Evolutionary conservation across 2,888 invertebrate species (phyloP).

Genomic region (Labia minor): DNA sequence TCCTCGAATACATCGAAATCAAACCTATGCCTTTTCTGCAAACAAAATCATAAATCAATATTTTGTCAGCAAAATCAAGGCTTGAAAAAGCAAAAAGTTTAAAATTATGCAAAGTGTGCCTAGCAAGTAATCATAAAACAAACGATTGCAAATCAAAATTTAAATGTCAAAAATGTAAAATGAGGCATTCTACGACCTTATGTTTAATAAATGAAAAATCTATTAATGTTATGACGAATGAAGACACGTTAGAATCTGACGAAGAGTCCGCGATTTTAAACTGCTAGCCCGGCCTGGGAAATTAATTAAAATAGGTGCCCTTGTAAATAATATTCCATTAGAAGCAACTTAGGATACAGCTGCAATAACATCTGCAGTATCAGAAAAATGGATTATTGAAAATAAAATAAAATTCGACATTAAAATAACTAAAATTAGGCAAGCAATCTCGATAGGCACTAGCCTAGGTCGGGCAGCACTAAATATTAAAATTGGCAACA

Average conservation of each 20-base stretch:
- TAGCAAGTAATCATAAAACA: background rate
- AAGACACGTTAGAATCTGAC: background rate
- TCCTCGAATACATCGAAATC: too few relatives aligned
- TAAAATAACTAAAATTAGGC: too few relatives aligned
- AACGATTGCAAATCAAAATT: background rate
- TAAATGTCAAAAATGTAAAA: background rate
- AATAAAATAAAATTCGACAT: too few relatives aligned
- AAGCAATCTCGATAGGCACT: too few relatives aligned
- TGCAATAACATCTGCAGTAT: too few relatives aligned
- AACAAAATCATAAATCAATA: background rate
- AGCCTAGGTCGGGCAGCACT: too few relatives aligned
- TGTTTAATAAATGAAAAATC: too few relatives aligned
- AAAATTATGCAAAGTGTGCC: background rate
- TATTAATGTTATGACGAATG: background rate
- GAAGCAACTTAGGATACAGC: too few relatives aligned
- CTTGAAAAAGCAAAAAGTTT: background rate
- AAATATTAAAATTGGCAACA: too few relatives aligned
- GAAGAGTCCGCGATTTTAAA: background rate
- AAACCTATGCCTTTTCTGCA: background rate
- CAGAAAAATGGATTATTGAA: too few relatives aligned
- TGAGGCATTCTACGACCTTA: too few relatives aligned
- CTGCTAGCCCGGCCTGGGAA: too few relatives aligned
- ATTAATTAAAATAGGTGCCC: background rate
- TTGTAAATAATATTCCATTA: background rate
- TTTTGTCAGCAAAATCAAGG: background rate